phyloP scores from a whole-genome alignment of 1,140 invertebrate genomes.

The Hermatobates lingyangjiaoensis region DNA sequence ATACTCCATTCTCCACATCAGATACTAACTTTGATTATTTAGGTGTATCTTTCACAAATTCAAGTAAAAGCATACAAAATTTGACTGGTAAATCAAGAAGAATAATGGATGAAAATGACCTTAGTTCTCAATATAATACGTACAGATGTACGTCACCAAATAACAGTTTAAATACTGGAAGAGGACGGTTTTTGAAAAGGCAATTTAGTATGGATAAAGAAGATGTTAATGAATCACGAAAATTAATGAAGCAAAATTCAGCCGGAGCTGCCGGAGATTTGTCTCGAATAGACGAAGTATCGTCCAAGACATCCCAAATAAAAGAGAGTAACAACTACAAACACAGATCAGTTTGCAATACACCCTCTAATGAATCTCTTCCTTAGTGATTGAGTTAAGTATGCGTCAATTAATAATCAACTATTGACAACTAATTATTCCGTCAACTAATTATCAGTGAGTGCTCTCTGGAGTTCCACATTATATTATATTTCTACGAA shows the following conservation, averaged over 20 bases:
- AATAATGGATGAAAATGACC: constrained; percentile 35
- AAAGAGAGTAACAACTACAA: constrained; percentile 5
- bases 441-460: no score
- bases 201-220: constrained; percentile 50
- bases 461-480: no score
- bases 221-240: constrained; percentile 27
- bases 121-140: constrained; percentile 49
- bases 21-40: constrained; percentile 15
- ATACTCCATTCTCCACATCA: constrained; percentile 13
- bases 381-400: no score
- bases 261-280: constrained; percentile 45
- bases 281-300: constrained; percentile 44
- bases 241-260: constrained; percentile 46
- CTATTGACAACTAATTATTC: no score
- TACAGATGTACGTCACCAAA: constrained; percentile 51
- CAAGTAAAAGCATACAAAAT: constrained; percentile 17
- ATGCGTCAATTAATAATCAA: no score
- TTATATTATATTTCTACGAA: no score
- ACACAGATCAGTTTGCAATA: constrained; percentile 7
- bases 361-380: constrained; percentile 8
- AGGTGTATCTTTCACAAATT: constrained; percentile 22
- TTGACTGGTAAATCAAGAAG: constrained; percentile 17
- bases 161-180: constrained; percentile 24
- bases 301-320: neutral
- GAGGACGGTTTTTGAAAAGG: constrained; percentile 27